Base-by-base conservation (phyloP, 2,888 invertebrate genomes). In the Xestia rhomboidea region DNA sequence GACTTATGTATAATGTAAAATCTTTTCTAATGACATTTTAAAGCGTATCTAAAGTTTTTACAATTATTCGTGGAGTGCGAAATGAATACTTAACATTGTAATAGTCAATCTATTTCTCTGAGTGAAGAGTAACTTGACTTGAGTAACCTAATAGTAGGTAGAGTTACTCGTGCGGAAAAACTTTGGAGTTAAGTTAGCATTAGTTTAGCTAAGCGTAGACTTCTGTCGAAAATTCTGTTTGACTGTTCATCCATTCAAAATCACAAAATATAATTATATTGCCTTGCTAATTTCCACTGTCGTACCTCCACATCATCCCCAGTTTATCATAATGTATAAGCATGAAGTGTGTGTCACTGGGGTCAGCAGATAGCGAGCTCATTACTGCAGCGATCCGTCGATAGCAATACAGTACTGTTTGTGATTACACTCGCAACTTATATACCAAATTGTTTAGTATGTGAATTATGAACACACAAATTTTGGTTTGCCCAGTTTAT, bases 271-370 rank as follows among this genome's bases (percentile, higher is more conserved):
- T 2, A 62, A 34, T 15, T 51, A 7, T 2, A 57, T 54, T 54
- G 5, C n/a, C n/a, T 11, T 54, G 0, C 24, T n/a, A n/a, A 13
- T n/a, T 54, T 54, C 7, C 4, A 18, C 15, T 1, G 62, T 85
- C 88, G 81, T 73, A 62, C 10, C 10, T 76, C 66, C 0, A 1
- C 34, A 86, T 90, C 54, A 18, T 34, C 27, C 67, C 24, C 66
- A 74, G 85, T 89, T 90, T 89, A 89, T 77, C 88, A 86, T 89
- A 89, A 90, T 88, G 85, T 88, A 86, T 89, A 85, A 87, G 82
- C 87, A 83, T 84, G 82, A 83, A 84, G 84, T 83, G 81, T 85
- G 76, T 81, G 82, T 87, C 84, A 76, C 83, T 77, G 73, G 83
- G 87, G 83, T 69, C 71, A 75, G 83, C 82, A 82, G 90, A 89